Percentiles rank a stretch among this genome's conserved stretches.
phyloP scores from a whole-genome alignment of 1,140 invertebrate species.

The Neelides sp. region DNA sequence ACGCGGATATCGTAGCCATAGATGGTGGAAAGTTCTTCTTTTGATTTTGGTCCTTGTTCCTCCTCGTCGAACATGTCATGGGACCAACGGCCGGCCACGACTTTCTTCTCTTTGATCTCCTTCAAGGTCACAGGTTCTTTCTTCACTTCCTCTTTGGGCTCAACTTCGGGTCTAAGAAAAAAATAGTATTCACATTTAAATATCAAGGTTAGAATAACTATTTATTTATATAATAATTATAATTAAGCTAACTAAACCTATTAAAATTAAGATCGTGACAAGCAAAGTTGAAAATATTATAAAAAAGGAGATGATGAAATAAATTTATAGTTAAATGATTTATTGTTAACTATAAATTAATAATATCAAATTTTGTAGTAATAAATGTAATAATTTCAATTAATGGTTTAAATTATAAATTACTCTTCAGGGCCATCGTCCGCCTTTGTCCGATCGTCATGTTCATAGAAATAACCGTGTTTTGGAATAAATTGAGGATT shows the following conservation, averaged over 20 bases:
- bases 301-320: background rate
- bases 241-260: background rate
- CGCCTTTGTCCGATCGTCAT: conserved; percentile 70
- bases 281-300: background rate
- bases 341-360: background rate
- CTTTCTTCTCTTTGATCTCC: conserved; percentile 23
- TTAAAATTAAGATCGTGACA: background rate
- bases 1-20: conserved; percentile 92
- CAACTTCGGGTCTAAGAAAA: too few relatives aligned
- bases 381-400: conserved; percentile 1
- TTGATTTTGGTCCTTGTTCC: conserved; percentile 71
- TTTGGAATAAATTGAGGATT: conserved; percentile 96
- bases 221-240: background rate
- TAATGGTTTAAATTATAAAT: conserved; percentile 2
- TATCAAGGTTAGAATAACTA: too few relatives aligned
- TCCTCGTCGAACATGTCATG: conserved; percentile 78
- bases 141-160: conserved; percentile 21
- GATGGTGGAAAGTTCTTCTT: conserved; percentile 68
- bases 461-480: conserved; percentile 89
- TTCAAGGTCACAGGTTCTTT: background rate
- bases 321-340: background rate
- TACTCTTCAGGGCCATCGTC: conserved; percentile 48
- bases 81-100: conserved; percentile 56
- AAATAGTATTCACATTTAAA: too few relatives aligned
- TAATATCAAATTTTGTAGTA: background rate